These are phyloP conservation scores for Python bivittatus DNA, from an alignment of 2,113 vertebrate genomes.

Conservation along the genomic window DNA sequence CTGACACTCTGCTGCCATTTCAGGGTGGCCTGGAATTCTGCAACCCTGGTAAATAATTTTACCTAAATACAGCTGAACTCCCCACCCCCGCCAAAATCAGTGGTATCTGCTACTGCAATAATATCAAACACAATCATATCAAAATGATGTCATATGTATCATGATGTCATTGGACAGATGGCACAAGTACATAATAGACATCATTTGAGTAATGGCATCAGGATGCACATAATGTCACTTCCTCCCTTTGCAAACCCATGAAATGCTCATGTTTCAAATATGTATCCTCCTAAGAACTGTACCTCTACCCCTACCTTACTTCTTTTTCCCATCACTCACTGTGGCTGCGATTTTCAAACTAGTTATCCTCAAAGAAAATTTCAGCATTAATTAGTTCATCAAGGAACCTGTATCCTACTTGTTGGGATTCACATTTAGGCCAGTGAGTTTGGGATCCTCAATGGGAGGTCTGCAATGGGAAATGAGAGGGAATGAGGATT, in stretches of 20 bases:
- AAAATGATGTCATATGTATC: background rate
- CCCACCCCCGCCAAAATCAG: background rate
- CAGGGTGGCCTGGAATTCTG: background rate
- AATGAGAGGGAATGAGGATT: background rate
- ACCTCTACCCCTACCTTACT: background rate
- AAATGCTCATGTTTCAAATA: background rate
- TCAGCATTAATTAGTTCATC: background rate
- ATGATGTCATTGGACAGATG: background rate
- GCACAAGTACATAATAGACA: background rate
- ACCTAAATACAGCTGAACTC: background rate
- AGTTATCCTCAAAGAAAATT: background rate
- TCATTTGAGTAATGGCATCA: background rate
- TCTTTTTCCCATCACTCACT: background rate
- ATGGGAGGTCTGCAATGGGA: background rate
- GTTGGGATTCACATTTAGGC: background rate
- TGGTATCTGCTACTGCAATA: background rate
- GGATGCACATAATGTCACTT: background rate
- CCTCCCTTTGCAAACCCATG: background rate
- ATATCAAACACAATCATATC: background rate
- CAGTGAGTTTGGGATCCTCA: background rate
- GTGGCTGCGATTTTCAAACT: background rate
- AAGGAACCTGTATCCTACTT: background rate
- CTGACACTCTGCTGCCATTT: background rate
- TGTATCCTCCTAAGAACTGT: background rate
- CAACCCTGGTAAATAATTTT: background rate